Evolutionary conservation across 2,797 vertebrate species (phyloP), one percentile per base, ranked within the genome.

Genomic region (Mycteria americana): DNA sequence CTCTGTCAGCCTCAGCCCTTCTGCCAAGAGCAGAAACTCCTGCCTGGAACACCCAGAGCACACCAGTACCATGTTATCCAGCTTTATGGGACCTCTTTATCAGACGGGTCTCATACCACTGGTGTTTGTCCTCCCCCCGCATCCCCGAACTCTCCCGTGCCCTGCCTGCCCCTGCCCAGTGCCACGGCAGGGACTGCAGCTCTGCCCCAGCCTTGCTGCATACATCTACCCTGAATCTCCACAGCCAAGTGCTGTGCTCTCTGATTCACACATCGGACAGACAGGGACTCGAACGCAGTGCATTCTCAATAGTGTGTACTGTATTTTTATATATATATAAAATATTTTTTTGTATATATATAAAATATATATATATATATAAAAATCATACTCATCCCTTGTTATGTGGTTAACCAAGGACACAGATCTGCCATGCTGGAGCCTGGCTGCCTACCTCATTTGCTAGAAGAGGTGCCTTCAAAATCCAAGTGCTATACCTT

Each of bases 381-480:
- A 25, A n/a, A 88, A 85, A 35, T 78, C 74, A 75, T 82, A 54
- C 43, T 86, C 33, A 73, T 74, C 18, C 50, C 41, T 84, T 68
- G 33, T 88, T 83, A 45, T 30, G 13, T 81, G 30, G 43, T 90
- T 54, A 53, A 39, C 59, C 68, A 86, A 94, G 85, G 85, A 88
- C 76, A 74, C 78, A 90, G 69, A 78, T 90, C 93, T 95, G 80
- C 51, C 56, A 41, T 67, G 45, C 88, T 90, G 92, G 83, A 92
- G 85, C 85, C 85, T 72, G 21, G n/a, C 48, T 88, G 50, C 77
- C 85, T 81, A 31, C 28, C 35, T 94, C 63, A 46, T 65, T 46
- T 89, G 30, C 56, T 51, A 41, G 60, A 76, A 90, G 88, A 80
- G 54, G 59, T 75, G 31, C 93, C 74, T 89, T 90, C 64, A 63